A percentile compares a stretch with the other conserved stretches of the same genome.
Conservation (phyloP, 2,797 vertebrate genomes). For the Microtus californicus region DNA sequence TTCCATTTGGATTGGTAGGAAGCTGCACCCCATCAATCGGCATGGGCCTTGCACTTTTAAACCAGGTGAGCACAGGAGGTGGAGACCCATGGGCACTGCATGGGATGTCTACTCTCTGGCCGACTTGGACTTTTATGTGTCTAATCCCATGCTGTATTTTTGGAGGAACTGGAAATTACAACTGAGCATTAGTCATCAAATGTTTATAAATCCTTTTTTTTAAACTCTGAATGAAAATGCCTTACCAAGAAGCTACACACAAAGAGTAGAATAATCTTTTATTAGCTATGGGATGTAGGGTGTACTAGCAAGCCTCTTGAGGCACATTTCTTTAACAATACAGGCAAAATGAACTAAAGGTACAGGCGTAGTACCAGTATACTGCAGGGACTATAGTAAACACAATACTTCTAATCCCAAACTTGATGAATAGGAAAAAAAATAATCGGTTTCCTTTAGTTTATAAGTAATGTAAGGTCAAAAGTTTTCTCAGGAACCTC, state of each 20-base stretch:
- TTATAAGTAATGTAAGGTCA: constrained; percentile 15
- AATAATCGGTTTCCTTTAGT: not conserved
- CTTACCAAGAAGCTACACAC: not conserved
- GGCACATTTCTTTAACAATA: not conserved
- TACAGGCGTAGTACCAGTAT: not conserved
- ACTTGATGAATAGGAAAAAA: not conserved
- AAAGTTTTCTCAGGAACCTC: not conserved
- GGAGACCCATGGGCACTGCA: constrained; percentile 93
- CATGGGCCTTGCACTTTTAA: constrained; percentile 85
- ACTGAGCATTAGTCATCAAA: constrained; percentile 19
- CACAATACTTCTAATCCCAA: not conserved
- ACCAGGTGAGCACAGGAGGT: constrained; percentile 91
- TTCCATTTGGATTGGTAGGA: constrained; percentile 85
- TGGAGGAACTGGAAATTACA: constrained; percentile 91
- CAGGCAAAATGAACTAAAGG: constrained; percentile 12
- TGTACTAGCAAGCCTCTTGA: not conserved
- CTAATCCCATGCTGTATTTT: constrained; percentile 93
- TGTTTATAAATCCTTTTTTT: not conserved
- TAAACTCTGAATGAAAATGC: not conserved
- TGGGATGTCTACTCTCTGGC: constrained; percentile 90
- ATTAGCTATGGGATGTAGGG: not conserved
- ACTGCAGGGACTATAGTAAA: not conserved
- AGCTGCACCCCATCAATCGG: constrained; percentile 79
- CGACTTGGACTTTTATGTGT: constrained; percentile 92
- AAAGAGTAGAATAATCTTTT: not conserved